Conservation (phyloP, 2,113 vertebrate genomes). For the Ondatra zibethicus region DNA sequence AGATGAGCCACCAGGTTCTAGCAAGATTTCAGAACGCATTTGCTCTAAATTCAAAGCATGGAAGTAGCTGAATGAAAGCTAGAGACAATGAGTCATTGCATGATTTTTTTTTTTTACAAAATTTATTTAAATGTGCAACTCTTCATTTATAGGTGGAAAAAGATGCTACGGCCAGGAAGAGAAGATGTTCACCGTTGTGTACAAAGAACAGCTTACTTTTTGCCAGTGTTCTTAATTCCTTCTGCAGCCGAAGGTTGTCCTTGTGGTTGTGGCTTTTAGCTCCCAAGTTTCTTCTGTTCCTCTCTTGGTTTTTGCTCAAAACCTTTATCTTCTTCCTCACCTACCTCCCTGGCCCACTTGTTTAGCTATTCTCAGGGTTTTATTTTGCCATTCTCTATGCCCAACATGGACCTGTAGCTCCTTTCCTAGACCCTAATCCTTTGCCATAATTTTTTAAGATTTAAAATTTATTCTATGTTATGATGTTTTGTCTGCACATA, state of each 20-base stretch:
- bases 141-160: conserved; percentile 40
- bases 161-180: neutral
- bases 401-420: neutral
- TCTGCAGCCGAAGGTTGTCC: conserved; percentile 79
- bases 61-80: neutral
- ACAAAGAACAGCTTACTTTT: conserved; percentile 89
- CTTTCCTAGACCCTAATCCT: neutral
- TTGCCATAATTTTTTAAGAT: neutral
- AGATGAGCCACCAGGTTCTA: neutral
- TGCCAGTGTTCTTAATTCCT: conserved; percentile 98
- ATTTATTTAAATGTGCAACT: conserved; percentile 75
- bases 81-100: conserved; percentile 12
- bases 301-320: neutral
- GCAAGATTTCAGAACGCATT: neutral
- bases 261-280: neutral
- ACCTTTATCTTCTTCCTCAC: neutral
- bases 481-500: neutral
- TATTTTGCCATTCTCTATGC: neutral
- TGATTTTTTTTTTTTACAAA: conserved; percentile 56
- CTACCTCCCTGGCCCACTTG: neutral
- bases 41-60: neutral
- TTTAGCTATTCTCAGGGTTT: too few relatives aligned
- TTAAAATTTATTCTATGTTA: neutral
- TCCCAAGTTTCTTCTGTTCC: neutral
- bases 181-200: neutral